Evolutionary conservation across 2,113 vertebrate genomes (phyloP), one percentile per base, ranked within the genome.

Genomic region (Boleophthalmus pectinirostris): DNA sequence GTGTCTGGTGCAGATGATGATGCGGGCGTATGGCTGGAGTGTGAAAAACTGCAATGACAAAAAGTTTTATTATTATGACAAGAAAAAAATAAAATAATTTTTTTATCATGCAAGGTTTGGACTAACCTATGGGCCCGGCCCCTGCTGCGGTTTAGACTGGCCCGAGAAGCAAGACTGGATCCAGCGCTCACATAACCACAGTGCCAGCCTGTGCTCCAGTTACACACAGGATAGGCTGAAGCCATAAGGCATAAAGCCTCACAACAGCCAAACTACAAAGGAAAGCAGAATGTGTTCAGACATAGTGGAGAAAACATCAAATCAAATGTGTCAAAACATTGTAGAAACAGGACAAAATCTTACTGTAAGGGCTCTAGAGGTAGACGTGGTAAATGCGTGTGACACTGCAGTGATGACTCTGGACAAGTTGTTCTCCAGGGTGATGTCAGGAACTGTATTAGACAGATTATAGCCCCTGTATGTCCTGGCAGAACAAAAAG

Each of bases 341-440:
- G 60, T 11, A 4, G 66, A 54, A 24, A 9, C 1, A 5, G 49
- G 11, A 1, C 72, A 61, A 53, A 54, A 74, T 84, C 95, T 93
- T 77, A 99, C 98, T 0, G 96, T 98, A 65, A 97, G 93, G 0
- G 96, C 96, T 78, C 94, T 92, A 2, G 97, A 96, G 80, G 96
- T 95, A n/a, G 98, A 97, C 0, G 95, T 94, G 68, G 95, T 94
- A 54, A 99, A 75, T 0, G 95, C 95, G 0, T 96, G 97, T 35
- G 95, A 96, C 82, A 99, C 89, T 0, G 95, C 95, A 0, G 95
- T 94, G 53, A 97, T 87, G 29, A 99, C 95, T 66, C 96, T 93
- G 2, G 98, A 99, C 57, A 99, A 91, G 82, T 97, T 99, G 88
- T 98, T 99, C 81, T 99, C 98, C 86, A 98, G 61, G 10, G 96